Conservation (phyloP, 2,888 invertebrate species). For the Euclidia mi region DNA sequence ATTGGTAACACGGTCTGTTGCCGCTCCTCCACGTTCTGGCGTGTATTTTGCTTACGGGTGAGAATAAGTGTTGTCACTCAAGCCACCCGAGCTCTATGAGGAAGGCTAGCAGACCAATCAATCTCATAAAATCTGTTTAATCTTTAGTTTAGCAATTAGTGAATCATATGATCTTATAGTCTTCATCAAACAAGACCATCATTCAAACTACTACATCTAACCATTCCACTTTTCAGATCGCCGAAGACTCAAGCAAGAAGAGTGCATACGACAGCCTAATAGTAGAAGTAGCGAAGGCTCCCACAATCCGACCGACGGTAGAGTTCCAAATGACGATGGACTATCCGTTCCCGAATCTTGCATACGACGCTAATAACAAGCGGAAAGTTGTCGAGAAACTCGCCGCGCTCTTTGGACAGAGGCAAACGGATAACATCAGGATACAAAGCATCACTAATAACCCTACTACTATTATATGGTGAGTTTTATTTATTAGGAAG, state of each 20-base stretch:
- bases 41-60: no score
- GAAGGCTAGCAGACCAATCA: no score
- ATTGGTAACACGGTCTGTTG: no score
- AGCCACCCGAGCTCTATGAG: no score
- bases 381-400: conserved; percentile 95
- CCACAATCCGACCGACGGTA: conserved; percentile 92
- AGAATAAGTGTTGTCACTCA: no score
- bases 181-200: no score
- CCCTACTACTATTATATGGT: conserved; percentile 93
- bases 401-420: conserved; percentile 94
- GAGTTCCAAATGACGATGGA: conserved; percentile 95
- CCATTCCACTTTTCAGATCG: conserved; percentile 85
- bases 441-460: conserved; percentile 92
- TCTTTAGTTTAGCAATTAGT: no score
- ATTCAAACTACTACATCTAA: neutral
- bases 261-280: conserved; percentile 95
- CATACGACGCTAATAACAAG: conserved; percentile 93
- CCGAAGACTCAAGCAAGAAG: conserved; percentile 93
- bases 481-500: conserved; percentile 46
- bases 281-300: conserved; percentile 92
- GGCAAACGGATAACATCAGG: conserved; percentile 92
- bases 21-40: no score
- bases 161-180: no score
- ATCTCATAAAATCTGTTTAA: no score
- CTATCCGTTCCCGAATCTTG: conserved; percentile 92